A percentile compares a stretch with the other conserved stretches of the same genome.
These are phyloP conservation scores for Enteromius mattozi DNA, from an alignment of 2,797 vertebrate genomes.

Conservation along the genomic window DNA sequence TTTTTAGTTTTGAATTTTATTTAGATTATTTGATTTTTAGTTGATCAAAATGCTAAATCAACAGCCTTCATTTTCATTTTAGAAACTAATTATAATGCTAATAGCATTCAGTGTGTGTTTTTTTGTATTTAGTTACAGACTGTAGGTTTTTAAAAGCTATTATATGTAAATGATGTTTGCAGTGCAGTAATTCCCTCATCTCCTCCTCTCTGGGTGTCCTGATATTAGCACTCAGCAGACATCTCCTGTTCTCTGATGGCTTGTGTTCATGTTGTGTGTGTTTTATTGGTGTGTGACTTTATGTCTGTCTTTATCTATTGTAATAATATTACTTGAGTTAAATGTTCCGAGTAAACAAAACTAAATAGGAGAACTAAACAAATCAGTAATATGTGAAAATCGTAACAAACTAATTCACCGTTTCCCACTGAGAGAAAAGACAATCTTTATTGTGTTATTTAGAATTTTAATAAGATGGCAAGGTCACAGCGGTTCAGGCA, in stretches of 20 bases:
- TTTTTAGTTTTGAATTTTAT: background rate
- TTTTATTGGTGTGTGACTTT: constrained; percentile 3
- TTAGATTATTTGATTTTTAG: background rate
- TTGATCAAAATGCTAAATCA: background rate
- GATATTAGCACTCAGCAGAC: constrained; percentile 14
- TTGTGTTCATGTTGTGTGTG: background rate
- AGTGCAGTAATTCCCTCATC: constrained; percentile 19
- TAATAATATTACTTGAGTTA: constrained; percentile 8
- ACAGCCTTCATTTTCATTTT: background rate
- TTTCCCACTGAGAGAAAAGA: constrained; percentile 7
- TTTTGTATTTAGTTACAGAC: background rate
- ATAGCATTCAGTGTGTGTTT: background rate
- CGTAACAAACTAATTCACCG: background rate
- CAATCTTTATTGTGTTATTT: constrained; percentile 28
- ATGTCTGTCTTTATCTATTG: background rate
- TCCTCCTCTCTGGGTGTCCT: constrained; percentile 5
- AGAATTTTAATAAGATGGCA: constrained; percentile 29
- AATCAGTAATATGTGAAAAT: constrained; percentile 3
- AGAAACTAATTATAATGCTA: background rate
- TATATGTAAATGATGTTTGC: constrained; percentile 26
- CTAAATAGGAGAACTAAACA: constrained; percentile 1
- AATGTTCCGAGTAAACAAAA: background rate
- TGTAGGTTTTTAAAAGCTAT: constrained; percentile 23
- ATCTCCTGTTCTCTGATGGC: constrained; percentile 16
- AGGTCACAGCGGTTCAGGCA: constrained; percentile 12